Percentiles rank a stretch among this genome's conserved stretches.
These are phyloP conservation scores for Lepeophtheirus salmonis DNA, from an alignment of 1,140 invertebrate species.

Conservation along the genomic window DNA sequence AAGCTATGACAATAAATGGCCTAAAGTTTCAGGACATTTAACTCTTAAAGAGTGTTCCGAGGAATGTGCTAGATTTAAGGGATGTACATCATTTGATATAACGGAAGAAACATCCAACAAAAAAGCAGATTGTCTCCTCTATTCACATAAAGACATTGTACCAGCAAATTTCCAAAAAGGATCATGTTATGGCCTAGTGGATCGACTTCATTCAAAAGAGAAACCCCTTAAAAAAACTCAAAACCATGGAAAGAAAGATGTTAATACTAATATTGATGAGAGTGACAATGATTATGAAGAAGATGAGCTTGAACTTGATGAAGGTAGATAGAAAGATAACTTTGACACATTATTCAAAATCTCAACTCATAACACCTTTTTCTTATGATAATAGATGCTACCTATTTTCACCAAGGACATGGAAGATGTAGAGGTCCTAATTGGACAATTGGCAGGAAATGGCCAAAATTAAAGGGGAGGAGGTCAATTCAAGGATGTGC, in stretches of 20 bases:
- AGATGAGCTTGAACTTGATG: too few relatives aligned
- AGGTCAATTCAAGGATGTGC: conserved; percentile 11
- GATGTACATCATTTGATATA: conserved; percentile 5
- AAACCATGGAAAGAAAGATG: neutral
- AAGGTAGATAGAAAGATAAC: too few relatives aligned
- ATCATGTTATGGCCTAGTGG: neutral
- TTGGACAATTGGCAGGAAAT: conserved; percentile 6
- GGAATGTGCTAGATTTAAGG: conserved; percentile 1
- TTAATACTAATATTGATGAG: neutral
- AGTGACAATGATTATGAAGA: conserved; percentile 13
- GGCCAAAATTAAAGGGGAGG: conserved; percentile 3
- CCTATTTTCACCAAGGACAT: neutral
- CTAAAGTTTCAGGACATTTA: neutral
- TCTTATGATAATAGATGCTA: too few relatives aligned
- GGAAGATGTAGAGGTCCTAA: conserved; percentile 11
- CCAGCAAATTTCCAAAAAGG: neutral
- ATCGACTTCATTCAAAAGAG: neutral
- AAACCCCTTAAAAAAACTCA: neutral
- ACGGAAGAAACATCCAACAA: neutral
- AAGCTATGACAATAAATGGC: neutral
- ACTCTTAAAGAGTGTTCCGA: neutral
- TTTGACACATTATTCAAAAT: too few relatives aligned
- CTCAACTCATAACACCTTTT: too few relatives aligned
- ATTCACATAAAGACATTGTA: neutral
- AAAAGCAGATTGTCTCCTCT: neutral